Evolutionary conservation across 2,797 vertebrate genomes (phyloP), one percentile per base, ranked within the genome.

Genomic region (Arremon aurantiirostris): DNA sequence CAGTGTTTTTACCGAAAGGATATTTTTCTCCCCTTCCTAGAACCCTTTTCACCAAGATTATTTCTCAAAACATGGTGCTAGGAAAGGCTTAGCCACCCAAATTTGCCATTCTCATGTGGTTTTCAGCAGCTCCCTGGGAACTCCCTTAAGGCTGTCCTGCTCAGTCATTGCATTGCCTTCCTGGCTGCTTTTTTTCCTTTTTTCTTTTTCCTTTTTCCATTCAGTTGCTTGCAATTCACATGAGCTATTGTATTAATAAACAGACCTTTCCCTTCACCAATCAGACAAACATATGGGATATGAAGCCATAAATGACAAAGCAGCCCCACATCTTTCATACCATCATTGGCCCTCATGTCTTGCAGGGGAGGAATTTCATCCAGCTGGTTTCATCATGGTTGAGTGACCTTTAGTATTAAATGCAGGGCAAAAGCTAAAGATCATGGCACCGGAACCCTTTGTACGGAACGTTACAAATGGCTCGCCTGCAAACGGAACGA

Each of bases 371-470:
- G 79, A 72, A 87, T 95, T 95, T 94, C 60, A 56, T 94, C 85
- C 80, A 88, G 80, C 85, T 85, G 73, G 60, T 86, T 89, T 79
- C 77, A 82, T 79, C 70, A 23, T 30, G 66, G 73, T n/a, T 93
- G 85, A 90, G 42, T 37, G 82, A 93, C 88, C 80, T 86, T 75
- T 30, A 70, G 70, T 81, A 81, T 84, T 79, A 91, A 70, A 89
- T 18, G 35, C 53, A 79, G 87, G 85, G 80, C 73, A 95, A 72
- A 94, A 91, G 89, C 89, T 83, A 95, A 94, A 94, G 94, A 91
- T 94, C 95, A 27, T 0, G 20, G 79, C 77, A 85, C 85, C 89
- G 78, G 53, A 81, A 57, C 75, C 92, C 85, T 94, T 92, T 82
- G 69, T 81, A 91, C 0, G 0, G 27, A 82, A 42, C 3, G 9